These are phyloP conservation scores for Allobates femoralis DNA, from an alignment of 2,797 vertebrate species.

Conservation along the genomic window DNA sequence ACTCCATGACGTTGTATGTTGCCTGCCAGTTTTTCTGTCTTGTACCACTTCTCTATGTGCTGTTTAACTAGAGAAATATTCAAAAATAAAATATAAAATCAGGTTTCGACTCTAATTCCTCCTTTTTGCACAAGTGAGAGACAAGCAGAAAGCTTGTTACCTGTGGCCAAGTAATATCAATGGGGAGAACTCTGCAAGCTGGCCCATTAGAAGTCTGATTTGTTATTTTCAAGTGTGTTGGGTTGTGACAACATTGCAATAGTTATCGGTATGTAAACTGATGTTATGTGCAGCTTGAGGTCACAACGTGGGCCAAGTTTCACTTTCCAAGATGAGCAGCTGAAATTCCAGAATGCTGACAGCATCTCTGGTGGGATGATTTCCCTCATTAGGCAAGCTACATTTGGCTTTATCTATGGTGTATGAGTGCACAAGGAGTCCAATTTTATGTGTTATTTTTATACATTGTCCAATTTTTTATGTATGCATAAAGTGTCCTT, in stretches of 20 bases:
- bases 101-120: no score
- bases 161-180: background rate
- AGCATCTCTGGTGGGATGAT: slow-evolving; percentile 25
- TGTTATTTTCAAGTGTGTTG: background rate
- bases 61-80: no score
- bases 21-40: no score
- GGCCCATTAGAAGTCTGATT: background rate
- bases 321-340: slow-evolving; percentile 42
- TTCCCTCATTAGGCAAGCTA: slow-evolving; percentile 40
- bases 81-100: no score
- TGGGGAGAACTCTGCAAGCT: background rate
- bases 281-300: slow-evolving; percentile 9
- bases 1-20: no score
- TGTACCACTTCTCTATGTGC: no score
- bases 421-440: slow-evolving; percentile 5
- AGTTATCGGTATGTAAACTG: background rate
- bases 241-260: background rate
- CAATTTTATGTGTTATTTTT: background rate
- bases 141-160: background rate
- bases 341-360: slow-evolving; percentile 51
- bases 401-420: slow-evolving; percentile 23
- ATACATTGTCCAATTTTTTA: background rate
- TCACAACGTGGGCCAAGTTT: slow-evolving; percentile 21
- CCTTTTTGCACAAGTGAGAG: background rate
- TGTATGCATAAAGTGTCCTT: background rate